phyloP scores from a whole-genome alignment of 2,113 vertebrate genomes.

The Melanocharis versteri region DNA sequence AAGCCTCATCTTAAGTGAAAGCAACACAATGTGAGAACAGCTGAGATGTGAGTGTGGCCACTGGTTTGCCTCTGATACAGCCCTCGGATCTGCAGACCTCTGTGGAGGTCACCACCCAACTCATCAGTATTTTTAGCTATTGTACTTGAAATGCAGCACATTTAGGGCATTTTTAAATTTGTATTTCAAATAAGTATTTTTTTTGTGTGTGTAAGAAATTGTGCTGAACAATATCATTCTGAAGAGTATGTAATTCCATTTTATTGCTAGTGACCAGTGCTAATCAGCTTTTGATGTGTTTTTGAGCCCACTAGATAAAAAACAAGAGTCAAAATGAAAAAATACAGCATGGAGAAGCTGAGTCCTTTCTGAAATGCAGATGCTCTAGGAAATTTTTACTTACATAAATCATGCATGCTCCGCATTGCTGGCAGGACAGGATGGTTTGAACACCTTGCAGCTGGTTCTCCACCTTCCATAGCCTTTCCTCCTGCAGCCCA shows the following conservation, averaged over 20 bases:
- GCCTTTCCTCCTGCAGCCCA: not conserved
- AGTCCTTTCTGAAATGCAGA: not conserved
- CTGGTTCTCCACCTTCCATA: not conserved
- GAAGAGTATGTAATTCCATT: not conserved
- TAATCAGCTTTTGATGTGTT: not conserved
- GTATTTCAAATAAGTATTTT: not conserved
- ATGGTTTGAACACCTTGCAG: not conserved
- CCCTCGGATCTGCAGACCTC: not conserved
- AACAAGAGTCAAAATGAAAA: not conserved
- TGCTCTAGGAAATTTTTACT: not conserved
- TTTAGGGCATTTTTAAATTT: fast-evolving
- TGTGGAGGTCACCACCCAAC: not conserved
- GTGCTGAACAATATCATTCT: not conserved
- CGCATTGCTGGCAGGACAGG: not conserved
- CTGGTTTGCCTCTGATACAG: not conserved
- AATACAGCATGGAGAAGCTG: not conserved
- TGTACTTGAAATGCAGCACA: not conserved
- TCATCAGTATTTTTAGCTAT: not conserved
- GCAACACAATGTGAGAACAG: not conserved
- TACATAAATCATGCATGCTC: not conserved
- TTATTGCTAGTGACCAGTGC: not conserved
- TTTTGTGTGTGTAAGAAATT: not conserved
- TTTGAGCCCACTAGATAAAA: not conserved
- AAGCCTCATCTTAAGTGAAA: not conserved
- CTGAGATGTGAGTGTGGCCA: not conserved